A percentile compares a stretch with the other conserved stretches of the same genome.
These are phyloP conservation scores for Oscheius onirici DNA, from an alignment of 2,888 invertebrate species.

Conservation along the genomic window DNA sequence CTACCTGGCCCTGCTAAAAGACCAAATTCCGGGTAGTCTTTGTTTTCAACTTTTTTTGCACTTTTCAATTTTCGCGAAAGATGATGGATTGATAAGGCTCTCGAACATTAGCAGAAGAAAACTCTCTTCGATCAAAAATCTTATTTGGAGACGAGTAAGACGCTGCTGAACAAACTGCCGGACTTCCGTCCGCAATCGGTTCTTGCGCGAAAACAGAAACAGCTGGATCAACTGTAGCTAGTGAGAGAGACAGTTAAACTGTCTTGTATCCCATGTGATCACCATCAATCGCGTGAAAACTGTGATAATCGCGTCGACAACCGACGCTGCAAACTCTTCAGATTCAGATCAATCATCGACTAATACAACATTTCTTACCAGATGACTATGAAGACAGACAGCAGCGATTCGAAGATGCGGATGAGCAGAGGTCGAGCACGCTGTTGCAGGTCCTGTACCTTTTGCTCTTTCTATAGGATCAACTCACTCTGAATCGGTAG, in stretches of 20 bases:
- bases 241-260: too few species aligned
- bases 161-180: too few species aligned
- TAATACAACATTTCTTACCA: constrained; percentile 31
- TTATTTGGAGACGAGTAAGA: too few species aligned
- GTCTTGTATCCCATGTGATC: neutral
- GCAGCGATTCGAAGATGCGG: constrained; percentile 28
- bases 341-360: constrained; percentile 4
- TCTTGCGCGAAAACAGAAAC: too few species aligned
- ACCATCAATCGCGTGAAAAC: constrained; percentile 24
- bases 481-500: constrained; percentile 34
- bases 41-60: neutral
- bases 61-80: too few species aligned
- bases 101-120: too few species aligned
- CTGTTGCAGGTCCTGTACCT: constrained; percentile 24
- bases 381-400: constrained; percentile 30
- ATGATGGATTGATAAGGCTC: too few species aligned
- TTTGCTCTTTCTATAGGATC: neutral
- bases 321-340: constrained; percentile 13
- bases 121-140: too few species aligned
- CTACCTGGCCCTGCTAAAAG: neutral
- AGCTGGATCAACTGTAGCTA: too few species aligned
- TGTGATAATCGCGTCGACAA: constrained; percentile 22
- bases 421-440: constrained; percentile 21
- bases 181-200: too few species aligned
- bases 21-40: neutral